phyloP scores from a whole-genome alignment of 2,797 vertebrate genomes.

The Neosilurus hyrtlii region DNA sequence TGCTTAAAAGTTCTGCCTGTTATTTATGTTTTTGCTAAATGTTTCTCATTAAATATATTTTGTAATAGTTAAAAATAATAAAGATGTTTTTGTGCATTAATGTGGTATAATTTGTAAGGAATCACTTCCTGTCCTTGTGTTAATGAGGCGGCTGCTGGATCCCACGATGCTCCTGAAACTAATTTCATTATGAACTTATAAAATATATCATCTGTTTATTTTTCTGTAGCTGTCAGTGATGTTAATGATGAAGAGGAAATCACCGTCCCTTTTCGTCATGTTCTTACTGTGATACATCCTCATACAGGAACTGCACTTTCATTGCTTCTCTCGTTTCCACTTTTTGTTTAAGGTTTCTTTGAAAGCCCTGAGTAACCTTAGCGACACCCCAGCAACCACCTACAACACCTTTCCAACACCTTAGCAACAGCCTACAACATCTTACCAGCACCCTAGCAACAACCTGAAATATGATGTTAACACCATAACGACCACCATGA shows the following conservation, averaged over 20 bases:
- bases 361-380: too few species aligned
- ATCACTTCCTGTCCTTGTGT: too few species aligned
- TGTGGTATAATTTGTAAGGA: neutral
- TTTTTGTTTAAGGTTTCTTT: neutral
- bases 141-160: neutral
- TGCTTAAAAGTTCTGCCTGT: constrained; percentile 6
- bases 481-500: too few species aligned
- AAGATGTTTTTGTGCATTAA: constrained; percentile 24
- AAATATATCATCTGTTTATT: neutral
- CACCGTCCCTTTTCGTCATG: neutral
- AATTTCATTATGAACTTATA: neutral
- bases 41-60: constrained; percentile 27
- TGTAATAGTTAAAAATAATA: constrained; percentile 38
- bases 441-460: too few species aligned
- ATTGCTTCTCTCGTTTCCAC: too few species aligned
- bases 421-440: too few species aligned
- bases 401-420: too few species aligned
- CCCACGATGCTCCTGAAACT: neutral
- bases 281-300: neutral
- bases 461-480: too few species aligned
- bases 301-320: neutral
- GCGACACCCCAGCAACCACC: too few species aligned
- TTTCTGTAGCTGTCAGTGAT: neutral
- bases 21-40: constrained; percentile 29
- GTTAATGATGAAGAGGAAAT: neutral